A percentile compares a stretch with the other conserved stretches of the same genome.
Evolutionary conservation across 1,140 invertebrate genomes (phyloP).

Genomic region (Oscheius sp.): DNA sequence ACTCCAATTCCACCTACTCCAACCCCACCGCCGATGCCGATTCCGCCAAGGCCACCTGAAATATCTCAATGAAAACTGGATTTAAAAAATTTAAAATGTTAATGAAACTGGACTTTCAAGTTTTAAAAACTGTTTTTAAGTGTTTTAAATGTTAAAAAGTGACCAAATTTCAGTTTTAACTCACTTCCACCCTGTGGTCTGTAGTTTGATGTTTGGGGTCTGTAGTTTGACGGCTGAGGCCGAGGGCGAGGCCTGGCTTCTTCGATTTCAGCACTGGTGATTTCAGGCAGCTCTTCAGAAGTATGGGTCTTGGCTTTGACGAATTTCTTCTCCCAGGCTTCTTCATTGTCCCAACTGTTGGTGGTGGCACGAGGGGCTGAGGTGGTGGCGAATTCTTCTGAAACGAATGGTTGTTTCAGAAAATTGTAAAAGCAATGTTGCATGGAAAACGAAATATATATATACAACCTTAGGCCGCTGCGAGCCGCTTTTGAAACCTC

Average conservation of each 20-base stretch:
- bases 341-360: slow-evolving; percentile 2
- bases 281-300: slow-evolving; percentile 22
- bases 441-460: no score
- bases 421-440: no score
- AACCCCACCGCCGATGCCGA: slow-evolving; percentile 17
- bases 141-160: neutral
- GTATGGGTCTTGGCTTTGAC: slow-evolving; percentile 14
- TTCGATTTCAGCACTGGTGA: slow-evolving; percentile 12
- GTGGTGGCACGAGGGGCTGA: neutral
- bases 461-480: no score
- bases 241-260: neutral
- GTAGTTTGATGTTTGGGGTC: no score
- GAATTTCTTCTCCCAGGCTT: slow-evolving; percentile 30
- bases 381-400: neutral
- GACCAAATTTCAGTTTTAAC: no score
- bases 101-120: neutral
- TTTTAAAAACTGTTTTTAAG: neutral
- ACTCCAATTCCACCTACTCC: slow-evolving; percentile 24
- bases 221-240: neutral
- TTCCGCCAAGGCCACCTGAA: slow-evolving; percentile 22
- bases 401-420: no score
- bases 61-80: no score
- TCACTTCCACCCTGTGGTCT: no score
- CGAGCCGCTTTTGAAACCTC: no score
- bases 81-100: no score